These are phyloP conservation scores for Protodeltote pygarga DNA, from an alignment of 2,888 invertebrate species.

Conservation along the genomic window DNA sequence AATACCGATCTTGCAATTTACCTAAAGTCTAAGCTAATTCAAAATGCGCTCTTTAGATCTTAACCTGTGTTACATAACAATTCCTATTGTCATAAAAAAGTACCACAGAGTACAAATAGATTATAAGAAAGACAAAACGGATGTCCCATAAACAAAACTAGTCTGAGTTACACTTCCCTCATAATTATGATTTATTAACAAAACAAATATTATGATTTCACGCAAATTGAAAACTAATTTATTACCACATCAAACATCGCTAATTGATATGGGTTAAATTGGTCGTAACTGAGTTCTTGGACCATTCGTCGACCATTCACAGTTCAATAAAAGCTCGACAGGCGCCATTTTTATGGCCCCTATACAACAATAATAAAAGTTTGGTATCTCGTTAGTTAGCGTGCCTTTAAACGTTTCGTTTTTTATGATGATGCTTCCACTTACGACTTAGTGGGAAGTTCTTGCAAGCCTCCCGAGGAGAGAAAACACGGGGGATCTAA, in stretches of 20 bases:
- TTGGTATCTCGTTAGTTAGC: slow-evolving; percentile 55
- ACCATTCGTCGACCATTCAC: slow-evolving; percentile 48
- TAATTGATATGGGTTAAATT: slow-evolving; percentile 71
- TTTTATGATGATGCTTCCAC: slow-evolving; percentile 28
- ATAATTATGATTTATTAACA: slow-evolving; percentile 15
- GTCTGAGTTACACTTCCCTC: slow-evolving; percentile 11
- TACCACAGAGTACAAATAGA: too few species aligned
- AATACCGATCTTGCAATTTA: too few species aligned
- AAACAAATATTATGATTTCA: slow-evolving; percentile 29
- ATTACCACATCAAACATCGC: slow-evolving; percentile 52
- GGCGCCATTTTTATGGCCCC: slow-evolving; percentile 62
- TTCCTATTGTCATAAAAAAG: background rate
- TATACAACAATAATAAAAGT: slow-evolving; percentile 56
- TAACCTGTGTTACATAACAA: too few species aligned
- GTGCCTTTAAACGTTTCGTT: slow-evolving; percentile 32
- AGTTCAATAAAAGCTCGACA: slow-evolving; percentile 51
- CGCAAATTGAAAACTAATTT: slow-evolving; percentile 57
- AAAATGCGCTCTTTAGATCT: too few species aligned
- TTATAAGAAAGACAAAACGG: too few species aligned
- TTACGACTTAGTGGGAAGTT: slow-evolving; percentile 8
- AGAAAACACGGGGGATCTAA: background rate
- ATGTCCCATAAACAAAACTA: background rate
- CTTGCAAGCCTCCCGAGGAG: background rate
- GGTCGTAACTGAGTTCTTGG: slow-evolving; percentile 52
- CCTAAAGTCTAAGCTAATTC: too few species aligned